phyloP scores from a whole-genome alignment of 2,888 invertebrate species.

The Camponotus fellah region DNA sequence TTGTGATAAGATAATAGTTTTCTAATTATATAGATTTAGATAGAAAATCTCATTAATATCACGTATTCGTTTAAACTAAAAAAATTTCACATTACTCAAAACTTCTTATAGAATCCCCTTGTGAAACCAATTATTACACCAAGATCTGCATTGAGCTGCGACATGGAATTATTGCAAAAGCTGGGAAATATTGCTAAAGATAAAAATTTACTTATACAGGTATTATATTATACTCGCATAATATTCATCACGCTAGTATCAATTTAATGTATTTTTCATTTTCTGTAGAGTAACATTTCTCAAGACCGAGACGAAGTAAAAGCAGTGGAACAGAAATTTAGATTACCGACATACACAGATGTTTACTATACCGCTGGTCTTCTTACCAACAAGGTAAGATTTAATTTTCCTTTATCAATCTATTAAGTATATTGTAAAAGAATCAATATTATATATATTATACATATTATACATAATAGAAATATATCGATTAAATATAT shows the following conservation, averaged over 20 bases:
- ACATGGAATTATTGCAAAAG: conserved; percentile 89
- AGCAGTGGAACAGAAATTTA: conserved; percentile 88
- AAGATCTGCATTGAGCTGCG: conserved; percentile 94
- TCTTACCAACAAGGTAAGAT: conserved; percentile 91
- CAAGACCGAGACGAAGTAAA: conserved; percentile 92
- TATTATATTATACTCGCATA: conserved; percentile 80
- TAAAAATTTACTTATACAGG: conserved; percentile 92
- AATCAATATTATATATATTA: too few relatives aligned
- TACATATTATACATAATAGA: too few relatives aligned
- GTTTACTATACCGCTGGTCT: conserved; percentile 92
- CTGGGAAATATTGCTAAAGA: conserved; percentile 90
- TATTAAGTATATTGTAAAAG: too few relatives aligned
- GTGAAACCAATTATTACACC: conserved; percentile 94
- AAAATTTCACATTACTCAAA: not conserved
- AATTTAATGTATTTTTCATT: conserved; percentile 31
- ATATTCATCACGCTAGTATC: not conserved
- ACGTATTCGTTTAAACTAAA: conserved; percentile 84
- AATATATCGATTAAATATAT: too few relatives aligned
- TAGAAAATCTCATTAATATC: not conserved
- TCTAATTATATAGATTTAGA: conserved; percentile 86
- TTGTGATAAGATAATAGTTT: conserved; percentile 61
- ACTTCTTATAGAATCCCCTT: conserved; percentile 88
- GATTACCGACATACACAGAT: conserved; percentile 89
- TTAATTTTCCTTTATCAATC: conserved; percentile 43
- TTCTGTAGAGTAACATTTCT: conserved; percentile 92